Percentiles rank a stretch among this genome's conserved stretches.
Conservation (phyloP, 2,888 invertebrate species). For the Rhingia campestris region DNA sequence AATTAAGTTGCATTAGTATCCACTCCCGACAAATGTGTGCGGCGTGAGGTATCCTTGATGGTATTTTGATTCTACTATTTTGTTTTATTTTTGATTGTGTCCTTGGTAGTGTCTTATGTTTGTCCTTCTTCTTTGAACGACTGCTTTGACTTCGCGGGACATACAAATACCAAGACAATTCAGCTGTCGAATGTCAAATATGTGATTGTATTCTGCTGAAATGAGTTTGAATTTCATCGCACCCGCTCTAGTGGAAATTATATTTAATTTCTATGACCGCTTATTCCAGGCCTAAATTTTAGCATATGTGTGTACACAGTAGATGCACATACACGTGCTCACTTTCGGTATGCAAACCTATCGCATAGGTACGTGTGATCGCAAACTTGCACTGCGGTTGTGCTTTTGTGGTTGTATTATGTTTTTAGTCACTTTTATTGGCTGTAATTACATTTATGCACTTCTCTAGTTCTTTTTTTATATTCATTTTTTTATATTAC, state of each 20-base stretch:
- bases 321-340: conserved; percentile 5
- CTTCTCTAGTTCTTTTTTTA: conserved; percentile 55
- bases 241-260: conserved; percentile 50
- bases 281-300: conserved; percentile 30
- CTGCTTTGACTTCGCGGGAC: background rate
- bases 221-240: conserved; percentile 20
- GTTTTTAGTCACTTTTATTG: conserved; percentile 64
- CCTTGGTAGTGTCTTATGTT: conserved; percentile 14
- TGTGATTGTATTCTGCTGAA: conserved; percentile 22
- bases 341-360: background rate
- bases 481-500: background rate
- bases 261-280: conserved; percentile 56
- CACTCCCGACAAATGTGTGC: conserved; percentile 3
- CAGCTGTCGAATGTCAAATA: conserved; percentile 28
- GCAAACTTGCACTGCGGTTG: conserved; percentile 47
- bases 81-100: conserved; percentile 7
- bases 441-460: conserved; percentile 65
- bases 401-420: conserved; percentile 39
- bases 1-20: conserved; percentile 35
- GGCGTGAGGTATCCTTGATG: conserved; percentile 20
- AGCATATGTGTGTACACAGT: conserved; percentile 21
- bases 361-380: conserved; percentile 9
- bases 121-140: conserved; percentile 13
- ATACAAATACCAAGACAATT: background rate
- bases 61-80: background rate